Evolutionary conservation across 2,888 invertebrate species (phyloP), one percentile per base, ranked within the genome.

Genomic region (Cremastinae sp.): DNA sequence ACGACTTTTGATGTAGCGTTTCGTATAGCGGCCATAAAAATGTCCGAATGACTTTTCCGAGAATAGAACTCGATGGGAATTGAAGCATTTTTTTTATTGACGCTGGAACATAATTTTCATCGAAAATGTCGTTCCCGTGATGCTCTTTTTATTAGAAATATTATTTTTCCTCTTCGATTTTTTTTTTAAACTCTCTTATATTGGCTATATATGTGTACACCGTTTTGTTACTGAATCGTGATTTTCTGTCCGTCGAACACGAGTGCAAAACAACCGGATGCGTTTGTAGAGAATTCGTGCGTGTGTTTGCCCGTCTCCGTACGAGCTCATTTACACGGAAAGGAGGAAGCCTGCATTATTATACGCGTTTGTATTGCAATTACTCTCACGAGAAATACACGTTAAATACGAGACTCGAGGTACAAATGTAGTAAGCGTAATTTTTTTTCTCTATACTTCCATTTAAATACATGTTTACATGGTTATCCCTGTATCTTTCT

Each of bases 261-360:
- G 34, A 34, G 62, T 12, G 45, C n/a, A 59, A 28, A 75, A 72
- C 68, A 53, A 43, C 68, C 69, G 69, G 72, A 77, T 78, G 75
- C 64, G 51, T 58, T 71, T 61, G 45, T 18, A 72, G 62, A 56
- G 66, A 61, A 62, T 70, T 28, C 28, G 28, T 28, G 28, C 28
- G 28, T 28, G 28, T 28, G 28, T 28, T 28, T 5, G 28, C 28
- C 2, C 28, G 28, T 28, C 28, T 28, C 28, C 28, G 64, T 65
- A 59, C 72, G 72, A 68, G 72, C 65, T 75, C 74, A 71, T 79
- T 78, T 69, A 69, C 66, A 74, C 66, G 77, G 72, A 71, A 74
- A 72, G 74, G 65, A 74, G 79, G 74, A 79, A 79, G 54, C 69
- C 59, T 28, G 28, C 5, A 28, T 28, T 28, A 77, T 77, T 77